Evolutionary conservation across 92 coral and sea anemone genomes (phyloP).

Genomic region (Metridium senile): DNA sequence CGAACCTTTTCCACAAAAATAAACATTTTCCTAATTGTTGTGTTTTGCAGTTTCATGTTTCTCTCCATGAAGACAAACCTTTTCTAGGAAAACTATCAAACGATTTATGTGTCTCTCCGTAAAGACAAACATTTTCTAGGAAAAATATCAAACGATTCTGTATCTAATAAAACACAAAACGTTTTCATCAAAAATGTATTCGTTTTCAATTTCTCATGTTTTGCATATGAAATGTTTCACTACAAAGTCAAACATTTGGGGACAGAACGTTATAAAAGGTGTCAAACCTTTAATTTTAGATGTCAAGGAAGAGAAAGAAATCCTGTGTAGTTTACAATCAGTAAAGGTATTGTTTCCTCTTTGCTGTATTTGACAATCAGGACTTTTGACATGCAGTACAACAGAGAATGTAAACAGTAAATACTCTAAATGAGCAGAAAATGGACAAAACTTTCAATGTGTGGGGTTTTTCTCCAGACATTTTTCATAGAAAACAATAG

Average conservation of each 20-base stretch:
- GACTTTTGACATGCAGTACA: background rate
- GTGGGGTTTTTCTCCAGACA: background rate
- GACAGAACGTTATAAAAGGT: background rate
- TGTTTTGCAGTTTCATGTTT: too few species aligned
- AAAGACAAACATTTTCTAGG: too few species aligned
- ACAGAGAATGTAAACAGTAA: background rate
- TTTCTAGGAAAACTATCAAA: too few species aligned
- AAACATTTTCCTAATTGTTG: too few species aligned
- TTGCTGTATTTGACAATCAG: background rate
- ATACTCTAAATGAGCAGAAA: background rate
- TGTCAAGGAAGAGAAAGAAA: slow-evolving; percentile 19
- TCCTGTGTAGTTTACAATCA: background rate
- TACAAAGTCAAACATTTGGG: slow-evolving; percentile 17
- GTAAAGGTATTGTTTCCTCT: background rate
- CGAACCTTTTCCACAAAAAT: too few species aligned
- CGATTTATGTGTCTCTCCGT: too few species aligned
- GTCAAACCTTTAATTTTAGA: slow-evolving; percentile 17
- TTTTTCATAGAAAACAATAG: too few species aligned
- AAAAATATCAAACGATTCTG: too few species aligned
- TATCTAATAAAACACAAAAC: too few species aligned
- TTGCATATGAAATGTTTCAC: slow-evolving; percentile 6
- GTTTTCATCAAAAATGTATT: too few species aligned
- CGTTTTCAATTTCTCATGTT: background rate
- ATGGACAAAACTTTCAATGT: background rate
- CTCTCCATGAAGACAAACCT: too few species aligned